Conservation (phyloP, 1,140 invertebrate species). For the Arion vulgaris region DNA sequence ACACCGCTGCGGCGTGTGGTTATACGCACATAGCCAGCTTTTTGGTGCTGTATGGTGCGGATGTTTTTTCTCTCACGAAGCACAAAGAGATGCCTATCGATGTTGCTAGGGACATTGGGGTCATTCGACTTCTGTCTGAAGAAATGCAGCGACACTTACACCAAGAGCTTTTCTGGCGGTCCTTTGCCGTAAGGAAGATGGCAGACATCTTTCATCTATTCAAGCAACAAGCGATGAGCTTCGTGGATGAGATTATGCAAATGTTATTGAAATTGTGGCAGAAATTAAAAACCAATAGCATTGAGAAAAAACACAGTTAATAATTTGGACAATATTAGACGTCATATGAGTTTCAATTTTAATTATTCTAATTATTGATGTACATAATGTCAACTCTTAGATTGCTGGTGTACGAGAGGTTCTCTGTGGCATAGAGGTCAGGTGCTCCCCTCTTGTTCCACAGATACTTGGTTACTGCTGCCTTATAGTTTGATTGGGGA, state of each 20-base stretch:
- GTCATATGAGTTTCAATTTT: too few species aligned
- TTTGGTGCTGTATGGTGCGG: constrained; percentile 59
- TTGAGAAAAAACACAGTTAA: neutral
- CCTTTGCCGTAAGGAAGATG: constrained; percentile 32
- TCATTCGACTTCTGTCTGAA: constrained; percentile 52
- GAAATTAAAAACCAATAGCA: constrained; percentile 14
- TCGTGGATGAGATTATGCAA: constrained; percentile 17
- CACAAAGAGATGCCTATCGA: constrained; percentile 60
- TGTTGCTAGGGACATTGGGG: constrained; percentile 57
- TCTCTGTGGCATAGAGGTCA: too few species aligned
- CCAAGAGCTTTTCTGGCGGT: constrained; percentile 49
- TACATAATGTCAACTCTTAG: too few species aligned
- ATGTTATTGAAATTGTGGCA: constrained; percentile 21
- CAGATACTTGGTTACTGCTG: too few species aligned
- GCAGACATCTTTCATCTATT: constrained; percentile 32
- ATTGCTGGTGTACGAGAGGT: too few species aligned
- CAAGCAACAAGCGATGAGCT: constrained; percentile 18
- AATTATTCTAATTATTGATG: too few species aligned
- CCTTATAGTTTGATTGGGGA: too few species aligned
- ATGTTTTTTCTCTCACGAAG: constrained; percentile 57
- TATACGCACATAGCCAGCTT: constrained; percentile 85
- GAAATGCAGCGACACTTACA: constrained; percentile 59
- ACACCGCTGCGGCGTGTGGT: constrained; percentile 97
- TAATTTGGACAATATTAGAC: too few species aligned
- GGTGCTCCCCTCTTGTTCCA: too few species aligned